These are phyloP conservation scores for Cyaniris semiargus DNA, from an alignment of 2,888 invertebrate genomes.

Conservation along the genomic window DNA sequence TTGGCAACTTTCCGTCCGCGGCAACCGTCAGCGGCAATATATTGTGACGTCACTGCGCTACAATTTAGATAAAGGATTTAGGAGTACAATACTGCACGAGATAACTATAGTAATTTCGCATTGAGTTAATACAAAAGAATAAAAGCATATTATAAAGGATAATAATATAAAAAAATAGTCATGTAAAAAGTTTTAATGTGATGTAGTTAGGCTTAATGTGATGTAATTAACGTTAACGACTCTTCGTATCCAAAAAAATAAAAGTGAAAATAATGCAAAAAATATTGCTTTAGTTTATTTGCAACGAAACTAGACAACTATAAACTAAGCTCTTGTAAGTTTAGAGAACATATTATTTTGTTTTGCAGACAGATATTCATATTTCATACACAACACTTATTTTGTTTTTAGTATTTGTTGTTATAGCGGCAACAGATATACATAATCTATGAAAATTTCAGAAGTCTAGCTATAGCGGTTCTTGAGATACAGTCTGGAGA, in stretches of 20 bases:
- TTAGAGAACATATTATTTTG: no score
- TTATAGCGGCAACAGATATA: no score
- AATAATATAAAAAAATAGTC: background rate
- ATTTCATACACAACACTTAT: no score
- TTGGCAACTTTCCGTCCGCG: background rate
- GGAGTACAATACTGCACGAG: conserved; percentile 2
- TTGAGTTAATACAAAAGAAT: background rate
- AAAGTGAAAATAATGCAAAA: background rate
- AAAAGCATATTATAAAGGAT: background rate
- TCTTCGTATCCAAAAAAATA: background rate
- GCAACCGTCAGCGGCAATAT: conserved; percentile 10
- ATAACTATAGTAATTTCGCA: background rate
- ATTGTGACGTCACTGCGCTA: conserved; percentile 19
- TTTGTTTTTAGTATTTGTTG: no score
- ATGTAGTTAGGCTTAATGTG: background rate
- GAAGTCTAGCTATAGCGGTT: no score
- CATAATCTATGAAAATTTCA: no score
- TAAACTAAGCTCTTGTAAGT: no score
- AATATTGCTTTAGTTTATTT: no score
- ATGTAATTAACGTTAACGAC: background rate
- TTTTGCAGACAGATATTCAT: no score
- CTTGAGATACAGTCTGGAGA: no score
- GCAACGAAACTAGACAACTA: no score
- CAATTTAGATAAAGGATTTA: conserved; percentile 29
- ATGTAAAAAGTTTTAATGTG: background rate